Evolutionary conservation across 2,888 invertebrate genomes (phyloP).

Genomic region (Heliconius hortense): DNA sequence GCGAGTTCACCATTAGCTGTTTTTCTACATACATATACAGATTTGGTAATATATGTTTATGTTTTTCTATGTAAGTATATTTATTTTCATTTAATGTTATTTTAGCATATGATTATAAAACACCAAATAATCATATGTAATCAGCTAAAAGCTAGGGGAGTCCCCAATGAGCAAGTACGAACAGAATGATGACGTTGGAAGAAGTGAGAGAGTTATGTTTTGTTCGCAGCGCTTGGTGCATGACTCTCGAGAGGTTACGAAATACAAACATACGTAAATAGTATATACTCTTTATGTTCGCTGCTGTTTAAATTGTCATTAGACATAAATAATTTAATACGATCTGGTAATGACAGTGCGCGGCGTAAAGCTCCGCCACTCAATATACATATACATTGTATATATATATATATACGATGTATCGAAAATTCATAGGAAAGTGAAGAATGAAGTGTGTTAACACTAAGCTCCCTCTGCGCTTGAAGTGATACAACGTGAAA

Average conservation of each 20-base stretch:
- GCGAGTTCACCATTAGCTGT: too few species aligned
- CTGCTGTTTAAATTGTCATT: not conserved
- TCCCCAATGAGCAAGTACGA: not conserved
- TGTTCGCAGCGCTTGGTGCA: slow-evolving; percentile 4
- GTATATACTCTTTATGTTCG: not conserved
- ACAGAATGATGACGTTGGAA: slow-evolving; percentile 5
- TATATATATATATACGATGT: too few species aligned
- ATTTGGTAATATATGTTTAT: not conserved
- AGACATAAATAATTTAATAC: too few species aligned
- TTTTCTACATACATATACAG: too few species aligned
- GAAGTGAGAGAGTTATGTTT: slow-evolving; percentile 13
- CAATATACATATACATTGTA: too few species aligned
- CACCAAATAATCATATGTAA: not conserved
- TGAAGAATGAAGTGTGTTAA: too few species aligned
- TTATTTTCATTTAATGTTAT: not conserved
- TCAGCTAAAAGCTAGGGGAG: slow-evolving; percentile 1
- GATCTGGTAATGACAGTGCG: too few species aligned
- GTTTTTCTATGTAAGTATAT: not conserved
- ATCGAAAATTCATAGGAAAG: too few species aligned
- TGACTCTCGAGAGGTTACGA: slow-evolving; percentile 7
- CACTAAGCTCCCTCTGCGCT: too few species aligned
- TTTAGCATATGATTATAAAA: not conserved
- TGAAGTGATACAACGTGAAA: too few species aligned
- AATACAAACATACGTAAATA: not conserved
- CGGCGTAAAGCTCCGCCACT: too few species aligned